These are phyloP conservation scores for Champsocephalus gunnari DNA, from an alignment of 2,797 vertebrate species.

Conservation along the genomic window DNA sequence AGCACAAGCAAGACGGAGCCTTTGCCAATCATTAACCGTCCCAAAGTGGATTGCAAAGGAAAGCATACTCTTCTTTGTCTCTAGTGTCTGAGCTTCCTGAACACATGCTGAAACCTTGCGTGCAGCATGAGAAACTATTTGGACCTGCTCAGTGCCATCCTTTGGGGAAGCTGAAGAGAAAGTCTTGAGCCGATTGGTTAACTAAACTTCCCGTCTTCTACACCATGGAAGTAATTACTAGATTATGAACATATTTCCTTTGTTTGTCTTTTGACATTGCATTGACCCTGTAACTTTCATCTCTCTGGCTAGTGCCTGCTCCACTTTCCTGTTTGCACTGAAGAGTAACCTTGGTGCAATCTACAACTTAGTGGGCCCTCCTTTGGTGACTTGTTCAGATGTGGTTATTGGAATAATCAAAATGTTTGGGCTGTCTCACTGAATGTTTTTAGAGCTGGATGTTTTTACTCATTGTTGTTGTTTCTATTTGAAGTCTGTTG, in stretches of 20 bases:
- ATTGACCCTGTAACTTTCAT: conserved; percentile 18
- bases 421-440: not conserved
- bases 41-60: not conserved
- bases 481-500: conserved; percentile 6
- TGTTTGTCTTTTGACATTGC: conserved; percentile 4
- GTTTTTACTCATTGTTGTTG: not conserved
- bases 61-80: not conserved
- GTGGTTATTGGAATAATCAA: conserved; percentile 3
- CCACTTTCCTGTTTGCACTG: conserved; percentile 10
- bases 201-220: not conserved
- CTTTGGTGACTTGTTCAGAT: conserved; percentile 10
- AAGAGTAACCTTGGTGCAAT: not conserved
- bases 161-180: not conserved
- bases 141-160: not conserved
- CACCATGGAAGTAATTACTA: not conserved
- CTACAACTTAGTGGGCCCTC: not conserved
- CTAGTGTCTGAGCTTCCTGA: not conserved
- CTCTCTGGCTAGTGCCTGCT: conserved; percentile 1
- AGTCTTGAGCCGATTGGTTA: conserved; percentile 1
- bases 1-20: not conserved
- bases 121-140: not conserved
- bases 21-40: not conserved
- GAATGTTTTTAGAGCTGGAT: not conserved
- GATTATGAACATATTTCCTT: not conserved
- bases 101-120: not conserved